Base-by-base conservation (phyloP, 2,797 vertebrate species). In the Erethizon dorsatum region DNA sequence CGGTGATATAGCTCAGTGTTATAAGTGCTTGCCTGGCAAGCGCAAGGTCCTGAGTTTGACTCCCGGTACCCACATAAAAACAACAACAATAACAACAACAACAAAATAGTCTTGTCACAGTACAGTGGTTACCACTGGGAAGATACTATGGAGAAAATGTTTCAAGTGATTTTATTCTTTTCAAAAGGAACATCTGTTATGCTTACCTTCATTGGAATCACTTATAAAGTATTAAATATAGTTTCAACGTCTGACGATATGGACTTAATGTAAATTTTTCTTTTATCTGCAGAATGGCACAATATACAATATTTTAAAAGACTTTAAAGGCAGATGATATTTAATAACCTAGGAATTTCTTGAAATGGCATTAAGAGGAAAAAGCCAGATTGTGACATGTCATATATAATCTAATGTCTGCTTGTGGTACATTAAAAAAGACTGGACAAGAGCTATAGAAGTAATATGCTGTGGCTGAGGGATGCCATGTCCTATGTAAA, bases 111-210 rank as follows among this genome's bases (percentile, higher is more conserved):
- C 88, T 89, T 63, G 75, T 45, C 47, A 87, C 28, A 83, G 37
- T 24, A 77, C 0, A 59, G 54, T 6, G 31, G 54, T 33, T 47
- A 54, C 33, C 65, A n/a, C 67, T 41, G 77, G 20, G 12, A 88
- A 31, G 45, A 77, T 12, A 37, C n/a, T 10, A n/a, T 4, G 26
- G 10, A 95, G 71, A 61, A 52, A 31, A 33, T 15, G n/a, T 78
- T 94, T 83, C 24, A 77, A 84, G 67, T 33, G 24, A 77, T 41
- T 95, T 93, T 83, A 33, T 79, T 88, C 54, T 88, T 88, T 88
- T 86, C 41, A 26, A 24, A 83, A 82, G 78, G 41, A 41, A 91
- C 4, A 63, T 79, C 15, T 9, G 26, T 47, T 54, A 41, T 20
- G 31, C 24, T 78, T 82, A 59, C 0, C 11, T 85, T 69, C 82